Evolutionary conservation across 2,888 invertebrate genomes (phyloP).

Genomic region (Oscheius sp.): DNA sequence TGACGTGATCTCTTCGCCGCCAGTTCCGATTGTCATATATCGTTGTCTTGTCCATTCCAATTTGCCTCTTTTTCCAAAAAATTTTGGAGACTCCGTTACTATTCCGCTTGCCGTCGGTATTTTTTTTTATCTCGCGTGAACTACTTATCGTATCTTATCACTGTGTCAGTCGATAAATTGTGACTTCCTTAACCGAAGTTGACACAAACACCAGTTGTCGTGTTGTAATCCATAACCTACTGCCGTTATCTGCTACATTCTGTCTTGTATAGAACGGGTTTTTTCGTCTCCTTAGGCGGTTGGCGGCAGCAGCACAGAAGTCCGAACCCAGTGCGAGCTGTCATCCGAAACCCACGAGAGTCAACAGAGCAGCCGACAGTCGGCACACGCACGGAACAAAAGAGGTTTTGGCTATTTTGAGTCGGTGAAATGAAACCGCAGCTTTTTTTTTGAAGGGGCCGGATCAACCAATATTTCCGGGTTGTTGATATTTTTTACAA

Average conservation of each 20-base stretch:
- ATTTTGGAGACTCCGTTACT: neutral
- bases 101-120: neutral
- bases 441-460: neutral
- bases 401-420: slow-evolving; percentile 20
- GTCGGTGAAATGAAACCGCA: neutral
- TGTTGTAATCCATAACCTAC: no score
- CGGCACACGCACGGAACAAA: slow-evolving; percentile 27
- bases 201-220: no score
- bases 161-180: no score
- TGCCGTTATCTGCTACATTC: neutral
- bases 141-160: no score
- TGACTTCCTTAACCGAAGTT: no score
- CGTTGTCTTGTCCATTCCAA: neutral
- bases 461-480: neutral
- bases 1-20: slow-evolving; percentile 3
- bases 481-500: no score
- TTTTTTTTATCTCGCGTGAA: neutral
- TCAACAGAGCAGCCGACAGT: slow-evolving; percentile 25
- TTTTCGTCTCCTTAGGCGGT: slow-evolving; percentile 10
- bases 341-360: slow-evolving; percentile 29
- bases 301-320: slow-evolving; percentile 5
- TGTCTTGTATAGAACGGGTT: no score
- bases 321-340: slow-evolving; percentile 13
- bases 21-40: neutral
- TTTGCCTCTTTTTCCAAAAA: neutral